Conservation (phyloP, 2,888 invertebrate species). For the Urechis unicinctus region DNA sequence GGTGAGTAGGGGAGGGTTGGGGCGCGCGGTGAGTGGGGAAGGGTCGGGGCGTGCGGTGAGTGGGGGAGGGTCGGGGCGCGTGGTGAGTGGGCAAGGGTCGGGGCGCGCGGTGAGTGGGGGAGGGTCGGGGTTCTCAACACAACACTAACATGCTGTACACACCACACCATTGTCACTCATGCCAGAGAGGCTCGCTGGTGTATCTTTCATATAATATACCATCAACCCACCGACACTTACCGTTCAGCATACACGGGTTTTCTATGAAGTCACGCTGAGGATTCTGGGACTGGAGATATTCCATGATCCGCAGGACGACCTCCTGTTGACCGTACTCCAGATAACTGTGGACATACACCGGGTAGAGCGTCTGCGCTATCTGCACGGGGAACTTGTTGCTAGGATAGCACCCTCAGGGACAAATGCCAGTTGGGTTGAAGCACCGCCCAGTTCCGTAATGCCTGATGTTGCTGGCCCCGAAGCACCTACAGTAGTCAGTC, state of each 20-base stretch:
- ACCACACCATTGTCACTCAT: no score
- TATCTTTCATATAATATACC: no score
- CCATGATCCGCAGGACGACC: constrained; percentile 26
- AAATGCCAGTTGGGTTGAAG: constrained; percentile 55
- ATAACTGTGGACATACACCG: constrained; percentile 46
- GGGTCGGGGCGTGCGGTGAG: no score
- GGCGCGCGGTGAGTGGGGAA: no score
- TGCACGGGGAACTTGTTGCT: constrained; percentile 40
- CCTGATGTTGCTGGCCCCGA: constrained; percentile 49
- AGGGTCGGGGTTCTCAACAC: no score
- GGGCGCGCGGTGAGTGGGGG: no score
- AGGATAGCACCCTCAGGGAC: constrained; percentile 36
- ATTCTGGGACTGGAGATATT: constrained; percentile 5
- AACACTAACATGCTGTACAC: not conserved
- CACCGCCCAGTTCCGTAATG: constrained; percentile 56
- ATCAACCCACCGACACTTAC: constrained; percentile 16
- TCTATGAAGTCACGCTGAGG: constrained; percentile 9
- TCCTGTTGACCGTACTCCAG: constrained; percentile 39
- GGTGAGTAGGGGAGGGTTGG: no score
- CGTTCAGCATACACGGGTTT: constrained; percentile 38
- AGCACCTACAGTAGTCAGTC: no score
- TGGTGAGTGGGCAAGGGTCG: no score
- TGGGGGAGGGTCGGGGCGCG: no score
- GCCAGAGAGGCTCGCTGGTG: not conserved
- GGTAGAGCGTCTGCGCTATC: constrained; percentile 32